These are phyloP conservation scores for Zalophus californianus DNA, from an alignment of 2,797 vertebrate species.

Conservation along the genomic window DNA sequence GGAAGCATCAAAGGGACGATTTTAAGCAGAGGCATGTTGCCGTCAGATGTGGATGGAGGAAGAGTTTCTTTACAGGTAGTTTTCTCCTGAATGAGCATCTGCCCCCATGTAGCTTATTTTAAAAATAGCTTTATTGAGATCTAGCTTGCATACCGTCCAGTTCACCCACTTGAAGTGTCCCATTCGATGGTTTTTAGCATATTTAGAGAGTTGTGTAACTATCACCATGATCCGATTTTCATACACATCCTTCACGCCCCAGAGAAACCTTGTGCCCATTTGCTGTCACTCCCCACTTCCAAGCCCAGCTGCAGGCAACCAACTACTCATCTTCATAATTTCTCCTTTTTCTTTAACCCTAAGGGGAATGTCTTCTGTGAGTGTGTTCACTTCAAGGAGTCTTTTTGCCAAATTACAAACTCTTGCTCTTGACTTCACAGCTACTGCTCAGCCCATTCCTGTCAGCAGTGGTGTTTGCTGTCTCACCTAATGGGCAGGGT, in stretches of 20 bases:
- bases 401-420: conserved; percentile 49
- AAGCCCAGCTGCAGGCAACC: neutral
- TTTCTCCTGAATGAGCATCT: neutral
- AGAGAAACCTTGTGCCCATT: neutral
- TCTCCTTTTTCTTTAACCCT: conserved; percentile 55
- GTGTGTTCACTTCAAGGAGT: conserved; percentile 40
- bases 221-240: neutral
- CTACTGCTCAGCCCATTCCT: neutral
- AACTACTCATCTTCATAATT: conserved; percentile 36
- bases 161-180: neutral
- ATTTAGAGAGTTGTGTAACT: neutral
- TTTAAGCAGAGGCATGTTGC: neutral
- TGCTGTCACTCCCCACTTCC: neutral
- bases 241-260: neutral
- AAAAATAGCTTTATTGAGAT: neutral
- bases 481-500: neutral
- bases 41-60: neutral
- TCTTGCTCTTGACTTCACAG: conserved; percentile 24
- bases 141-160: neutral
- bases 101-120: neutral
- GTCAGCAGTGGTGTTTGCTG: neutral
- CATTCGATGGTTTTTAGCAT: conserved; percentile 18
- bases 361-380: conserved; percentile 13
- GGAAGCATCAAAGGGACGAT: neutral
- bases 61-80: neutral